Evolutionary conservation across 2,888 invertebrate species (phyloP), one percentile per base, ranked within the genome.

Genomic region (Branchellion lobata): DNA sequence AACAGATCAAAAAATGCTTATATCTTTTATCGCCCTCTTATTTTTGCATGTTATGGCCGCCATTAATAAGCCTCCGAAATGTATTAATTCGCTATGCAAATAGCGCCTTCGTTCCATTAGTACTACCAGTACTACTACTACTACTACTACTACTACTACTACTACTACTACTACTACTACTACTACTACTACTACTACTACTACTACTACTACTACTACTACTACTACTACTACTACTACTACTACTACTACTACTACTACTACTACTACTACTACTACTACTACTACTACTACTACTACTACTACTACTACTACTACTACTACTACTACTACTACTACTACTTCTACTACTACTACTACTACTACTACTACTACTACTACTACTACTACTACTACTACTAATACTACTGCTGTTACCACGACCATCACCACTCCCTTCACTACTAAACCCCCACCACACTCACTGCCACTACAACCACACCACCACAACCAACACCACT

Each of bases 101-200:
- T n/a, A n/a, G n/a, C n/a, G n/a, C n/a, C n/a, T n/a, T n/a, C 47
- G 18, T 18, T 47, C 61, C 21, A 57, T 5, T 57, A 57, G 11
- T 57, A 57, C 61, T 57, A 57, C 61, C 21, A 57, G 11, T 57
- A 57, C 61, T 57, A 57, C 61, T 57, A 57, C 61, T 57, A 57
- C 61, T 57, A 57, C 61, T 57, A 57, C 61, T 57, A 57, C 61
- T 57, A 57, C 61, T 57, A 57, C 61, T 57, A 57, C 61, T 57
- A 57, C 61, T 18, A 57, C 61, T 57, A 57, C 61, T 57, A 57
- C 61, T 57, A 57, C 61, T 57, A 57, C 61, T 57, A 57, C 61
- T 57, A 57, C 61, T 57, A 57, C 61, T 57, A 57, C 61, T 57
- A 57, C 61, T 57, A 57, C 61, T 57, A 57, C 61, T 57, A 57